phyloP scores from a whole-genome alignment of 2,797 vertebrate genomes.

The Centropyge bicolor region DNA sequence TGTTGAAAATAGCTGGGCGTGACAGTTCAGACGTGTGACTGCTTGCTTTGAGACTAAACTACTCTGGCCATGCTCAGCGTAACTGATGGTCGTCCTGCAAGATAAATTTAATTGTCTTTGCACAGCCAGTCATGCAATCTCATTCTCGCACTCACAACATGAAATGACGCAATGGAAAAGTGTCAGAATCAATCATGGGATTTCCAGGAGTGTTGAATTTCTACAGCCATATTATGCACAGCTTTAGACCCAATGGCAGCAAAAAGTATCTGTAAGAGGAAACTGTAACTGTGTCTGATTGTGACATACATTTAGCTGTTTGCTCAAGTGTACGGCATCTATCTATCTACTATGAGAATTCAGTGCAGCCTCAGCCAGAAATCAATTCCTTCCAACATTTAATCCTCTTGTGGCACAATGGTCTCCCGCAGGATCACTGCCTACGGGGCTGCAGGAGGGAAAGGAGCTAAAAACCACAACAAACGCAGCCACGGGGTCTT shows the following conservation, averaged over 20 bases:
- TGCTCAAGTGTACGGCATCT: constrained; percentile 4
- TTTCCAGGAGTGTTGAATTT: constrained; percentile 20
- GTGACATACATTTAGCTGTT: background rate
- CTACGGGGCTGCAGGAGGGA: constrained; percentile 92
- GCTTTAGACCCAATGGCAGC: background rate
- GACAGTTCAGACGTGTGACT: constrained; percentile 44
- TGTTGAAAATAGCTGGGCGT: no score
- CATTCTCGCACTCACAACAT: constrained; percentile 41
- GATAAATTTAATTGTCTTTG: constrained; percentile 57
- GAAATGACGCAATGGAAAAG: constrained; percentile 15
- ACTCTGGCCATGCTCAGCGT: constrained; percentile 36
- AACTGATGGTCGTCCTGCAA: constrained; percentile 43
- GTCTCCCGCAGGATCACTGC: constrained; percentile 90
- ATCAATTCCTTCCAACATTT: constrained; percentile 29
- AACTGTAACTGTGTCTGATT: constrained; percentile 6
- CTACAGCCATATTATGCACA: constrained; percentile 6
- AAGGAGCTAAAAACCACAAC: constrained; percentile 94
- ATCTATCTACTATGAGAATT: constrained; percentile 1
- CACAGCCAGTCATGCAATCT: constrained; percentile 53
- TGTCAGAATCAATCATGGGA: constrained; percentile 6
- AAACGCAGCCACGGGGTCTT: constrained; percentile 91
- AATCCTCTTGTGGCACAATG: constrained; percentile 32
- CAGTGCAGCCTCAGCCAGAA: constrained; percentile 7
- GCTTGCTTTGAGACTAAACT: constrained; percentile 42
- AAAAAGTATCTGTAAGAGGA: background rate